A percentile compares a stretch with the other conserved stretches of the same genome.
Conservation (phyloP, 1,140 invertebrate genomes). For the Aphaenogaster floridana region DNA sequence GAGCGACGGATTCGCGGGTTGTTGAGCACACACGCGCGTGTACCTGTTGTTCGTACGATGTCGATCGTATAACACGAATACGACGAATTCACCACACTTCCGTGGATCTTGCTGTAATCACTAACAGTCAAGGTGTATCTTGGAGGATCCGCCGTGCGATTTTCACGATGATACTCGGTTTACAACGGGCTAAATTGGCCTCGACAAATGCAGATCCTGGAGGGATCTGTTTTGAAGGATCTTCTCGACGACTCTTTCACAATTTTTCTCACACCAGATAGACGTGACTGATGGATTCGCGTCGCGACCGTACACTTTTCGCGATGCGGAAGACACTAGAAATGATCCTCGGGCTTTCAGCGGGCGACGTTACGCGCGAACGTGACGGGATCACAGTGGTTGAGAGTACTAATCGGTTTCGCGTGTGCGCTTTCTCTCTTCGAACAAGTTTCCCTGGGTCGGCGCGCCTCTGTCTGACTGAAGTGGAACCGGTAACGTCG, state of each 20-base stretch:
- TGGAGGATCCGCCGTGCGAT: neutral
- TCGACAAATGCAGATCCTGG: slow-evolving; percentile 5
- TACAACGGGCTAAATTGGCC: neutral
- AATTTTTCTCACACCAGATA: slow-evolving; percentile 33
- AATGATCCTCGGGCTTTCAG: slow-evolving; percentile 2
- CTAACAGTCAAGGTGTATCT: slow-evolving; percentile 1
- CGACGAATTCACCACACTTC: slow-evolving; percentile 32
- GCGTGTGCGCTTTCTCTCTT: slow-evolving; percentile 29
- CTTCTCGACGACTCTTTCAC: neutral
- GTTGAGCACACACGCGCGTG: slow-evolving; percentile 38
- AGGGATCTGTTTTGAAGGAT: neutral
- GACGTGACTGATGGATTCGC: slow-evolving; percentile 28
- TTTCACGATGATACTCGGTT: neutral
- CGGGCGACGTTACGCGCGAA: slow-evolving; percentile 14
- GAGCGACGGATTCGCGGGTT: slow-evolving; percentile 38
- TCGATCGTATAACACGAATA: slow-evolving; percentile 37
- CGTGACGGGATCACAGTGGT: slow-evolving; percentile 7
- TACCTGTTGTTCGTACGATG: slow-evolving; percentile 41
- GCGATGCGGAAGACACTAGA: slow-evolving; percentile 45
- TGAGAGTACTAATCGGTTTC: neutral
- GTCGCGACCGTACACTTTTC: slow-evolving; percentile 49
- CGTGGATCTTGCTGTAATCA: slow-evolving; percentile 36
- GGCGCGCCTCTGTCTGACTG: slow-evolving; percentile 4
- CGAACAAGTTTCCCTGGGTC: slow-evolving; percentile 10
- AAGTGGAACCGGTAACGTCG: slow-evolving; percentile 10